Base-by-base conservation (phyloP, 2,113 vertebrate species). In the Oreochromis aureus region DNA sequence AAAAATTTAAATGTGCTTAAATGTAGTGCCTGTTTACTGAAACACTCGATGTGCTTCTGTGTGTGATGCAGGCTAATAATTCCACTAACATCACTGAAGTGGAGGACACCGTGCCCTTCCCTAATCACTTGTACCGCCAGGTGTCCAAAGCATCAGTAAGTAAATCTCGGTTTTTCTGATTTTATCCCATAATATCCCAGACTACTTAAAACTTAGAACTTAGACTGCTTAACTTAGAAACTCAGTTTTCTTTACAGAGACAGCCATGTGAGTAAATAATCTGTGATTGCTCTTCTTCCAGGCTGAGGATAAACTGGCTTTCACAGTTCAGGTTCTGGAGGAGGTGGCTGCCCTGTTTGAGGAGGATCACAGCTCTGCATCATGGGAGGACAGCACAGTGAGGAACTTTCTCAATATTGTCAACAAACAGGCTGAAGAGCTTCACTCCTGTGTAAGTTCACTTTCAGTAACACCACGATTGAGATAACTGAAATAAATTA, bases 401-500 rank as follows among this genome's bases (percentile, higher is more conserved):
- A 91, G 94, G 1, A 2, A 89, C 69, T 95, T 96, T 4, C 61
- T 94, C 56, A 83, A 61, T 1, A 32, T 93, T 5, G 18, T 96
- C 1, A 84, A 3, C 53, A 80, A 48, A 79, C 89, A 94, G 89
- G 88, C 87, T 1, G 58, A 88, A 2, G 89, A 82, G 10, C 94
- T 96, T 44, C 85, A 2, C 24, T 87, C 88, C 53, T 96, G 96
- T 90, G 95, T 96, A 34, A 89, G 95, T 71, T 27, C 55, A 58
- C 6, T 27, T 13, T 55, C n/a, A 22, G 1, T 55, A 59, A 59
- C 41, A 12, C 10, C 46, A 7, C 46, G 1, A 13, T 1, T 46
- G 5, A 13, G 7, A 19, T 19, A n/a, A 3, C 4, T 9, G 51
- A 53, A 2, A 54, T 10, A 1, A n/a, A 5, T 10, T 54, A 19